Evolutionary conservation across 2,113 vertebrate genomes (phyloP).

Genomic region (Zosterops lateralis): DNA sequence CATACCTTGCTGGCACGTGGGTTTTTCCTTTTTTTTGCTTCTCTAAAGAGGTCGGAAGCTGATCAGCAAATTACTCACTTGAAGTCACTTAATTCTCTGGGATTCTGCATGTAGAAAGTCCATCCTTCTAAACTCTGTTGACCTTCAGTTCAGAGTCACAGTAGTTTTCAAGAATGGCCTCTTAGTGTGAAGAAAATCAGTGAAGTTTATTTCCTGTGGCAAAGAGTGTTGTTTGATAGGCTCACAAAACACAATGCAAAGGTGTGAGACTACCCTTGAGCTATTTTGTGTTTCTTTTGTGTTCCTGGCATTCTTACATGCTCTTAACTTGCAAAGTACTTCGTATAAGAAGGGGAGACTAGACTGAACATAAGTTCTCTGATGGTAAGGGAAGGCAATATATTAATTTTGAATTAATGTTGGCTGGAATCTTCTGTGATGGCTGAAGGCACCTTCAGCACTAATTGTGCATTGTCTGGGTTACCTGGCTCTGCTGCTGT

Average conservation of each 20-base stretch:
- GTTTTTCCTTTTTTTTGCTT: not conserved
- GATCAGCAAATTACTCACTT: not conserved
- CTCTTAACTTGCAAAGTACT: not conserved
- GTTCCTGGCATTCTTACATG: not conserved
- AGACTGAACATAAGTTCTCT: accelerated
- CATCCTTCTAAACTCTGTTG: not conserved
- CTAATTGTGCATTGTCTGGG: not conserved
- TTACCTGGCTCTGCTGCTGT: not conserved
- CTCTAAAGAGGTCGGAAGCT: not conserved
- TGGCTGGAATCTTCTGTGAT: not conserved
- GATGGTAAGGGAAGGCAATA: not conserved
- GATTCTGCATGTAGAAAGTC: not conserved
- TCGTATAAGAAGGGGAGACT: not conserved
- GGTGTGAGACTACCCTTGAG: not conserved
- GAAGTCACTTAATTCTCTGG: not conserved
- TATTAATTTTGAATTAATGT: not conserved
- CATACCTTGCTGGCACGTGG: not conserved
- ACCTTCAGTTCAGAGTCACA: not conserved
- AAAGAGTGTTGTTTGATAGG: not conserved
- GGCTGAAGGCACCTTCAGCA: not conserved
- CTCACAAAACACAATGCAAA: not conserved
- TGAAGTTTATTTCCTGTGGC: not conserved
- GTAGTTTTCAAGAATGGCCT: not conserved
- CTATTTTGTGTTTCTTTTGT: not conserved
- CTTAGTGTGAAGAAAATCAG: not conserved